Evolutionary conservation across 2,113 vertebrate genomes (phyloP).

Genomic region (Abramis brama): DNA sequence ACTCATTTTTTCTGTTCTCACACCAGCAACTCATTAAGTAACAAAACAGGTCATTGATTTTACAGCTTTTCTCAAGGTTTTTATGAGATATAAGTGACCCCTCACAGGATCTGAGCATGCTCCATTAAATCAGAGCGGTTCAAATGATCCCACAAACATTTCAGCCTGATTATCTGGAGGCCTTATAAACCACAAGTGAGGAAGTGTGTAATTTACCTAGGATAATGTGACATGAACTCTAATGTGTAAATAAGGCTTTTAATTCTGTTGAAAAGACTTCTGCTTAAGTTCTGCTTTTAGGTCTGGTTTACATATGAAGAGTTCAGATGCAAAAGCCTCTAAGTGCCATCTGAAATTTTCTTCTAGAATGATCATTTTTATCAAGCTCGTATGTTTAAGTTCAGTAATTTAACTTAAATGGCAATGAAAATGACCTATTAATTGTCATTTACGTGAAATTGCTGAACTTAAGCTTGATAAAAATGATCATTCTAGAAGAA

Average conservation of each 20-base stretch:
- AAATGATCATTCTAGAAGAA: no score
- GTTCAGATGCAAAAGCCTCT: no score
- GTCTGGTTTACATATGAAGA: slow-evolving; percentile 22
- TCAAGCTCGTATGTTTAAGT: no score
- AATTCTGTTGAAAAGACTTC: neutral
- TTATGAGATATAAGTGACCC: slow-evolving; percentile 82
- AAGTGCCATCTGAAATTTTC: no score
- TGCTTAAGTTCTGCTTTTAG: neutral
- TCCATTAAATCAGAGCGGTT: slow-evolving; percentile 79
- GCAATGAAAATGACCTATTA: no score
- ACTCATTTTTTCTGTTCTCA: slow-evolving; percentile 61
- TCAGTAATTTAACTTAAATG: no score
- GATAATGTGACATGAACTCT: slow-evolving; percentile 62
- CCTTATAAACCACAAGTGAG: slow-evolving; percentile 66
- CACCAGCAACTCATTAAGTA: slow-evolving; percentile 76
- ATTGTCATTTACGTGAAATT: no score
- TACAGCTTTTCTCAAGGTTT: slow-evolving; percentile 76
- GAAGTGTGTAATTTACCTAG: slow-evolving; percentile 56
- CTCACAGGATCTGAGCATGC: slow-evolving; percentile 79
- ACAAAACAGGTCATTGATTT: slow-evolving; percentile 81
- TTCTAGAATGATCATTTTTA: no score
- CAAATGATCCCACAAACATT: slow-evolving; percentile 79
- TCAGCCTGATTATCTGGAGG: slow-evolving; percentile 71
- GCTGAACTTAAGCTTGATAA: no score
- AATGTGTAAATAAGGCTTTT: slow-evolving; percentile 55